A percentile compares a stretch with the other conserved stretches of the same genome.
These are phyloP conservation scores for Drosophila arizonae DNA, from an alignment of 1,140 invertebrate species.

Conservation along the genomic window DNA sequence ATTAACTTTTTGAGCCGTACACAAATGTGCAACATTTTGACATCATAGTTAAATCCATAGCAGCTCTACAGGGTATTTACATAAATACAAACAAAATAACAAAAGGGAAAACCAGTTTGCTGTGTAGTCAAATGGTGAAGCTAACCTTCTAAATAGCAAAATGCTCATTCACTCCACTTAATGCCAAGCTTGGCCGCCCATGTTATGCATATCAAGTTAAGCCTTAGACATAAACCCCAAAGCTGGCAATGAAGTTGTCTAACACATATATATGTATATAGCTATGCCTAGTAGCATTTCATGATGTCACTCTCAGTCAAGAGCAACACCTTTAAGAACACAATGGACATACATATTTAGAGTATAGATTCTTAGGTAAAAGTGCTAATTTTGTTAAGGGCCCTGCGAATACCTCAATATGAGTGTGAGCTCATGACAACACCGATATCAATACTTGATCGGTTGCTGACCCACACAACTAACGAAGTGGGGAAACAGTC, in stretches of 20 bases:
- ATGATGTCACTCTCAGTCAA: conserved; percentile 44
- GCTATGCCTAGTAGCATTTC: conserved; percentile 10
- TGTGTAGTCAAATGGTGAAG: conserved; percentile 26
- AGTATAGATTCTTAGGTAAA: not conserved
- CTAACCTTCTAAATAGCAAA: conserved; percentile 71
- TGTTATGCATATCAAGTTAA: conserved; percentile 79
- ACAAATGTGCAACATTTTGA: not conserved
- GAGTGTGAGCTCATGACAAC: conserved; percentile 9
- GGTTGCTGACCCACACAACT: conserved; percentile 36
- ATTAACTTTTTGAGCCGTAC: too few relatives aligned
- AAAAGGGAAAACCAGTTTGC: conserved; percentile 13
- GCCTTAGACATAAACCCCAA: conserved; percentile 30
- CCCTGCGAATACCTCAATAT: not conserved
- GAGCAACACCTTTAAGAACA: conserved; percentile 4
- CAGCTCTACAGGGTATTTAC: not conserved
- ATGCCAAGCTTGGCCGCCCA: conserved; percentile 59
- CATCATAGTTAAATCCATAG: not conserved
- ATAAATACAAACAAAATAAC: not conserved
- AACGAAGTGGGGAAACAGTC: conserved; percentile 1
- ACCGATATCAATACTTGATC: not conserved
- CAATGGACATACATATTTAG: not conserved
- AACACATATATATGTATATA: conserved; percentile 9
- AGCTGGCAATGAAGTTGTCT: conserved; percentile 39
- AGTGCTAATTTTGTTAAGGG: conserved; percentile 10
- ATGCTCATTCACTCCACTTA: conserved; percentile 69